Evolutionary conservation across 2,888 invertebrate genomes (phyloP), one percentile per base, ranked within the genome.

Genomic region (Drosophila setosimentum): DNA sequence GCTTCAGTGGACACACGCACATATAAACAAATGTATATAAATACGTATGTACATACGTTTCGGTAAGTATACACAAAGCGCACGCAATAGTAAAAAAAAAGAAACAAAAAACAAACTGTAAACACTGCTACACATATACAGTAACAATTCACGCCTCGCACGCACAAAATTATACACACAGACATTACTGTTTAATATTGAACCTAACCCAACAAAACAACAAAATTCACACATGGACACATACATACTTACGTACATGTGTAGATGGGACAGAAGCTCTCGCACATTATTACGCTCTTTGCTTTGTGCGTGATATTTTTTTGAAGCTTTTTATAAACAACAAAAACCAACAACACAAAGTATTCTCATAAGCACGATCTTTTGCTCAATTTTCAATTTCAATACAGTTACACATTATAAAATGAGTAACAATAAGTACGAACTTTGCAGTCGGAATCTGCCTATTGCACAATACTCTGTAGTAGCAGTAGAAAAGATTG

Each of bases 181-280:
- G 48, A 51, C 35, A 21, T 40, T 24, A 49, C 29, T 64, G 27
- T 55, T 71, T 60, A 69, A 69, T 78, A 76, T 78, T 78, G 85
- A 85, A 89, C 87, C 89, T 89, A 85, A 87, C 89, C 89, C 85
- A 85, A 89, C 89, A 85, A 87, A 89, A 89, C 79, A 89, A 63
- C 64, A 73, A 80, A 78, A 60, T 48, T 65, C 59, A 60, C 18
- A 37, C 27, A 62, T 29, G 63, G 21, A 24, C 54, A 35, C 29
- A 59, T 48, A 64, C 66, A 32, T n/a, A 30, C 29, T 3, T 49
- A 50, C 11, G 1, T 30, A 29, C 11, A 29, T 30, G 18, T n/a
- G 29, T 30, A 50, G 10, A 27, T 37, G 27, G 21, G 35, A 5
- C 35, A 66, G 69, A 81, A 81, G 68, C 82, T 82, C 62, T 82